Conservation (phyloP, 2,113 vertebrate species). For the Indri indri region DNA sequence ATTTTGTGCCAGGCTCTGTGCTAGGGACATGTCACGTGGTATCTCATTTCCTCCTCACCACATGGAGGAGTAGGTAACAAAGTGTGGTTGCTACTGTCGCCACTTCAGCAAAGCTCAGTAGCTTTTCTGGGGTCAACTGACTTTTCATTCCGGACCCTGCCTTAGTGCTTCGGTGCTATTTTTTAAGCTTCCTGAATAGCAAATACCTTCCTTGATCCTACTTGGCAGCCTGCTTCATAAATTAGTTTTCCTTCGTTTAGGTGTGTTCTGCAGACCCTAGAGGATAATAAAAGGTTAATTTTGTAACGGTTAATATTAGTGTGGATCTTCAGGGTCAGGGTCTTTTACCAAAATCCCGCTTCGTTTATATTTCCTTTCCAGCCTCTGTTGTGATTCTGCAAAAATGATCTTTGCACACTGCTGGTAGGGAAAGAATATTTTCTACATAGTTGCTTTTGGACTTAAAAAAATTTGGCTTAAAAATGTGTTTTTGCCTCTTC, state of each 20-base stretch:
- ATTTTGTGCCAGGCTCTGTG: no score
- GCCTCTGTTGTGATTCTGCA: conserved; percentile 4
- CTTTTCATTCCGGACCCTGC: neutral
- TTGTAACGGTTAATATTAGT: conserved; percentile 35
- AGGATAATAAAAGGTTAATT: conserved; percentile 52
- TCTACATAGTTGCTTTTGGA: neutral
- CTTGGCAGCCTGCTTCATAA: conserved; percentile 53
- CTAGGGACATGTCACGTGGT: neutral
- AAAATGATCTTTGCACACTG: conserved; percentile 41
- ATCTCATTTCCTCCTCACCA: neutral
- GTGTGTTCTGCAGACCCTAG: neutral
- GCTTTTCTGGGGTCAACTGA: neutral
- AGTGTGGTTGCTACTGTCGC: no score
- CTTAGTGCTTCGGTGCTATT: neutral
- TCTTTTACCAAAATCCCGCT: conserved; percentile 34
- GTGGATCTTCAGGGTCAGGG: conserved; percentile 28
- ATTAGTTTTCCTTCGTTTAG: conserved; percentile 41
- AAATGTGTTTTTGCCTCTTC: neutral
- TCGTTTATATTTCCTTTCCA: conserved; percentile 8
- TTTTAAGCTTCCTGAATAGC: conserved; percentile 38
- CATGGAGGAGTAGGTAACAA: neutral
- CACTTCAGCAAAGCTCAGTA: neutral
- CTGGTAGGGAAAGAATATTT: conserved; percentile 13
- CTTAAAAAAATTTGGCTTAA: conserved; percentile 4
- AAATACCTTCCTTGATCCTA: conserved; percentile 9